Percentiles rank a stretch among this genome's conserved stretches.
Evolutionary conservation across 92 coral and sea anemone species (phyloP).

Genomic region (Heteractis magnifica): DNA sequence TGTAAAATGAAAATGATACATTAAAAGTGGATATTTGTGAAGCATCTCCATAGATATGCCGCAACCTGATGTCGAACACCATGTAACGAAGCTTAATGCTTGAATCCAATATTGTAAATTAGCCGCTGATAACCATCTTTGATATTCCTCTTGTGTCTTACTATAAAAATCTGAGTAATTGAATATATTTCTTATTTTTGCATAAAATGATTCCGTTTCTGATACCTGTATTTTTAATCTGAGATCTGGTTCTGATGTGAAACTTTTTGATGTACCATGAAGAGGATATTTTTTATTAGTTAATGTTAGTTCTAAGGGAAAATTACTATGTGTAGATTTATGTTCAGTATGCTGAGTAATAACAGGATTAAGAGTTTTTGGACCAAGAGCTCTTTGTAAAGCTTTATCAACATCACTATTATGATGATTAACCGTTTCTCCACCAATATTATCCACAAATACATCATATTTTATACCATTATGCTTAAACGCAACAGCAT

Average conservation of each 20-base stretch:
- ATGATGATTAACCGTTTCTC: no score
- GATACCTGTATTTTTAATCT: not conserved
- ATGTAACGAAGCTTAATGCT: slow-evolving; percentile 43
- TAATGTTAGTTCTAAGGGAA: not conserved
- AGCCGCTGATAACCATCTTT: slow-evolving; percentile 34
- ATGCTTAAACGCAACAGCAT: no score
- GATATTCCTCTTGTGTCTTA: slow-evolving; percentile 1
- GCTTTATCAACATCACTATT: no score
- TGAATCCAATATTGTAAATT: slow-evolving; percentile 44
- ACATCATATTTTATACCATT: no score
- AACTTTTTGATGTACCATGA: not conserved
- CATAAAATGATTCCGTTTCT: not conserved
- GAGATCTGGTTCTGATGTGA: not conserved
- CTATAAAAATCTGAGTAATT: not conserved
- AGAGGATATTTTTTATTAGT: not conserved
- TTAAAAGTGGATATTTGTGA: slow-evolving; percentile 2
- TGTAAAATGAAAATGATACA: slow-evolving; percentile 53
- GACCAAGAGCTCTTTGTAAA: no score
- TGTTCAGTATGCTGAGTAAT: no score
- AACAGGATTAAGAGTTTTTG: no score
- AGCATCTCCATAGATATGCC: slow-evolving; percentile 25
- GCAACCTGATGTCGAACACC: slow-evolving; percentile 41
- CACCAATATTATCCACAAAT: no score
- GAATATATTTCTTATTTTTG: slow-evolving; percentile 26
- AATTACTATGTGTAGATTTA: not conserved